Percentiles rank a stretch among this genome's conserved stretches.
Evolutionary conservation across 2,113 vertebrate genomes (phyloP).

Genomic region (Dasypus novemcinctus): DNA sequence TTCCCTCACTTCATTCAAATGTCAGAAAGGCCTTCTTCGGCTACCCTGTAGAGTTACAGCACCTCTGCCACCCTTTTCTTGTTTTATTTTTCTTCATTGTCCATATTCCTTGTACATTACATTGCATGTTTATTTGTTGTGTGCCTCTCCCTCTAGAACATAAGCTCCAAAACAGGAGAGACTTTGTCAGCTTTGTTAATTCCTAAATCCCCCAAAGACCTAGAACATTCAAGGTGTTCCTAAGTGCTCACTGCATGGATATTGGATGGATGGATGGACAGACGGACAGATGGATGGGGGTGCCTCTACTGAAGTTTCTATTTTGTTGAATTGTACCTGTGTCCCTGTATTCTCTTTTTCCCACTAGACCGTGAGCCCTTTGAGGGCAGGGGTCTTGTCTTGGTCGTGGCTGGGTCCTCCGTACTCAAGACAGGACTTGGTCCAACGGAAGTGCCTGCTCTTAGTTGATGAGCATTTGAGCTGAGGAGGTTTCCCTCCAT

Average conservation of each 20-base stretch:
- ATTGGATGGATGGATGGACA: not conserved
- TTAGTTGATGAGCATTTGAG: not conserved
- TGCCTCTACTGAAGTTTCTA: not conserved
- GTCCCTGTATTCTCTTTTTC: not conserved
- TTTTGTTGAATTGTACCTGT: not conserved
- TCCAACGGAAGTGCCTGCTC: not conserved
- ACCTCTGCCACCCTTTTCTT: not conserved
- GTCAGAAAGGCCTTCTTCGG: not conserved
- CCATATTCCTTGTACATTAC: not conserved
- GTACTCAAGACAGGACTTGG: not conserved
- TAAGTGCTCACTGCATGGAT: not conserved
- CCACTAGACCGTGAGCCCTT: not conserved
- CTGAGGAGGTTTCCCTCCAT: no score
- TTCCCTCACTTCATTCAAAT: not conserved
- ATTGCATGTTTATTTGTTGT: not conserved
- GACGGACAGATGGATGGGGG: no score
- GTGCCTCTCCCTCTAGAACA: not conserved
- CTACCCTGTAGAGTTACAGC: not conserved
- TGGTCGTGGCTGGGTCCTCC: not conserved
- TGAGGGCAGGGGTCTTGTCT: not conserved
- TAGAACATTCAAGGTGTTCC: not conserved
- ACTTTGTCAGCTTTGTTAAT: not conserved
- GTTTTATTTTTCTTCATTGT: not conserved
- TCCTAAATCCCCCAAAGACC: not conserved
- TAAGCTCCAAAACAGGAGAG: not conserved